Percentiles rank a stretch among this genome's conserved stretches.
phyloP scores from a whole-genome alignment of 2,113 vertebrate genomes.

The Hucho hucho region DNA sequence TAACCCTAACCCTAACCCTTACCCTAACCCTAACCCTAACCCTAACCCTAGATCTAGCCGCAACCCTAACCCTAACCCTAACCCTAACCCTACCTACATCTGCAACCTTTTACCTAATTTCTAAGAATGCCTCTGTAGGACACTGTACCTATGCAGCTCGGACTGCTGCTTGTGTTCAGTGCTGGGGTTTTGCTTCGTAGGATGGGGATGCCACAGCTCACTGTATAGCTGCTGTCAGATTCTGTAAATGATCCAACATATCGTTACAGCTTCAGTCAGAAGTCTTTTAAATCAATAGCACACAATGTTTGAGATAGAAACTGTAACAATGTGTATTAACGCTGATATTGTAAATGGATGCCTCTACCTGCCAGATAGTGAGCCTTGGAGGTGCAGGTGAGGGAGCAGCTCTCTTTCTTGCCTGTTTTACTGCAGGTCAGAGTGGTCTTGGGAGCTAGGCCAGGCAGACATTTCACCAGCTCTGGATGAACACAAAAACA shows the following conservation, averaged over 20 bases:
- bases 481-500: slow-evolving; percentile 66
- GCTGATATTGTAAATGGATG: no score
- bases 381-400: slow-evolving; percentile 91
- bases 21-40: no score
- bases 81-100: no score
- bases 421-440: slow-evolving; percentile 89
- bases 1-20: no score
- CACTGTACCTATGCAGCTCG: slow-evolving; percentile 86
- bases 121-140: neutral
- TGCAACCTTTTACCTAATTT: no score
- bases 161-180: slow-evolving; percentile 78
- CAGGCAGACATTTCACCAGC: slow-evolving; percentile 78
- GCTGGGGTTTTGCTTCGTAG: slow-evolving; percentile 69
- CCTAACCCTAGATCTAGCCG: no score
- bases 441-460: slow-evolving; percentile 80
- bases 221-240: slow-evolving; percentile 90
- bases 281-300: neutral
- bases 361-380: slow-evolving; percentile 90
- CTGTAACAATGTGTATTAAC: neutral
- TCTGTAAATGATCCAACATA: slow-evolving; percentile 69
- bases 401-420: slow-evolving; percentile 95
- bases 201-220: slow-evolving; percentile 89
- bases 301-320: no score
- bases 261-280: neutral
- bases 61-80: no score